Evolutionary conservation across 2,888 invertebrate species (phyloP), one percentile per base, ranked within the genome.

Genomic region (Ichneumoninae sp.): DNA sequence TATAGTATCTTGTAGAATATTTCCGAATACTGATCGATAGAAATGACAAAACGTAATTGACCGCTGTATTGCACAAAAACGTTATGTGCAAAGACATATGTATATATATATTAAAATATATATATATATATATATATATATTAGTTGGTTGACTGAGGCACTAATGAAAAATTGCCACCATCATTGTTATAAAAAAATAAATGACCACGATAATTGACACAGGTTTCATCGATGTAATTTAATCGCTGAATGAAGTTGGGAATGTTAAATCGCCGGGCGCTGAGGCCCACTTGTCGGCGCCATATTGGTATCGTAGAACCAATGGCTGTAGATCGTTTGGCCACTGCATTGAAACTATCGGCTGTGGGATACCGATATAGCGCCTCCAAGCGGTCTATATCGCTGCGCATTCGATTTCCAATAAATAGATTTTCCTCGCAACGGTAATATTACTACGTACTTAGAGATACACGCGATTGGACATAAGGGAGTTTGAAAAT

Each of bases 101-200:
- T 70, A 75, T 30, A 40, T 40, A 10, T 40, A 40, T 40, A 40
- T 40, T 6, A 36, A 10, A 6, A 40, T 40, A 40, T 40, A 40
- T 8, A 40, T 8, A 40, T 36, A 36, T 40, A 40, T 36, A 8
- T 70, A 75, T 19, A 44, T 44, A 13, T 70, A 75, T 30, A 81
- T 60, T 54, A 76, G 44, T 47, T 76, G 60, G 62, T 71, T 22
- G 70, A 79, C 36, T 60, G 36, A 74, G 74, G 74, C 80, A 82
- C 62, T 81, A 60, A 81, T 76, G 62, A 81, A 75, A 65, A 81
- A 68, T 74, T 72, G 79, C 71, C 65, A 66, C 65, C 65, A 13
- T 57, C 68, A 68, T 26, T 57, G 50, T 77, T 69, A 47, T 47
- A 10, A 47, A 4, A 60, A 78, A 54, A 69, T 62, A 62, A 47